phyloP scores from a whole-genome alignment of 2,113 vertebrate species.

The Tachycineta bicolor region DNA sequence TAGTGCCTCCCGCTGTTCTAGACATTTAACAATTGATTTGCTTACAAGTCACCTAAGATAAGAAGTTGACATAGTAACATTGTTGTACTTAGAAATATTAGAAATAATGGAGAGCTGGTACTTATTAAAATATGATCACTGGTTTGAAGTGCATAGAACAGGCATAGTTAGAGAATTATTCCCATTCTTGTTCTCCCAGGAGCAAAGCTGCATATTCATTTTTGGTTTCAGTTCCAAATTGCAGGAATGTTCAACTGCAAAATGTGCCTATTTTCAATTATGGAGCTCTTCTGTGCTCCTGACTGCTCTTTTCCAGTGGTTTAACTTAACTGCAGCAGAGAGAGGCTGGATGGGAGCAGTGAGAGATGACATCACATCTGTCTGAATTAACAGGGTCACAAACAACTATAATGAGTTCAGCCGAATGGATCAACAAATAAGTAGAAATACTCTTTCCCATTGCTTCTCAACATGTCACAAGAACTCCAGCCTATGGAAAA shows the following conservation, averaged over 20 bases:
- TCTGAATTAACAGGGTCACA: background rate
- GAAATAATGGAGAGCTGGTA: background rate
- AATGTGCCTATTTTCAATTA: background rate
- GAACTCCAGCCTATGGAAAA: background rate
- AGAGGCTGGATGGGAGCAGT: background rate
- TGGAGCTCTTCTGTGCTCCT: background rate
- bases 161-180: background rate
- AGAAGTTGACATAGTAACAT: background rate
- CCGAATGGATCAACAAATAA: background rate
- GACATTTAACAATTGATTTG: background rate
- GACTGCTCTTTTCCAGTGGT: background rate
- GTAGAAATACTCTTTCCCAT: background rate
- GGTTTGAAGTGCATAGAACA: background rate
- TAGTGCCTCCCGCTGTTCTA: background rate
- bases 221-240: background rate
- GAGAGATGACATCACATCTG: slow-evolving; percentile 1
- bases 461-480: background rate
- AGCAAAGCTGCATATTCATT: background rate
- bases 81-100: background rate
- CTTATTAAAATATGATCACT: background rate
- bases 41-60: background rate
- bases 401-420: background rate
- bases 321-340: background rate
- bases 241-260: background rate
- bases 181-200: background rate